Evolutionary conservation across 2,113 vertebrate genomes (phyloP).

Genomic region (Chascanopsetta lugubris): DNA sequence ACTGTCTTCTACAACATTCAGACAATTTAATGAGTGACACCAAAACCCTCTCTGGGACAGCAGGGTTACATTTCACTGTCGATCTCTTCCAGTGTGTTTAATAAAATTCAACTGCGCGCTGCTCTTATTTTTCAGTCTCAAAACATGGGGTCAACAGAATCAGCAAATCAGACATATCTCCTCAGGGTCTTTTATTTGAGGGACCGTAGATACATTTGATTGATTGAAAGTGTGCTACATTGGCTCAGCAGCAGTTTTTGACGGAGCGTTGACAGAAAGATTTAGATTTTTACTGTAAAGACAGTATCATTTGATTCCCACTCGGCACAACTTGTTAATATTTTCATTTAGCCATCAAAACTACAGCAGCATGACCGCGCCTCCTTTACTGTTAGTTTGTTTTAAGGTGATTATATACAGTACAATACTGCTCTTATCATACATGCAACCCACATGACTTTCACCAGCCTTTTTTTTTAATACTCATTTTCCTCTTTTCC

Average conservation of each 20-base stretch:
- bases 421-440: neutral
- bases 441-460: neutral
- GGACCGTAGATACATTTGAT: too few relatives aligned
- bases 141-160: too few relatives aligned
- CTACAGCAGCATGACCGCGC: neutral
- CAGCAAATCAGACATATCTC: too few relatives aligned
- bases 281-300: too few relatives aligned
- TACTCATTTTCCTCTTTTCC: constrained; percentile 39
- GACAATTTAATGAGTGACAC: neutral
- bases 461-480: constrained; percentile 8
- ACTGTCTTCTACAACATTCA: neutral
- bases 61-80: neutral
- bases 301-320: too few relatives aligned
- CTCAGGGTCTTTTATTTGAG: too few relatives aligned
- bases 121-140: neutral
- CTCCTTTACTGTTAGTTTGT: neutral
- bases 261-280: too few relatives aligned
- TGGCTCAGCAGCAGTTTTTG: too few relatives aligned
- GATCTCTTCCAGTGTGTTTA: neutral
- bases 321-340: too few relatives aligned
- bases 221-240: too few relatives aligned
- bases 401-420: neutral
- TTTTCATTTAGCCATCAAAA: too few relatives aligned
- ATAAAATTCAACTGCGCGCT: neutral
- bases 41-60: neutral